These are phyloP conservation scores for Tetranychus truncatus DNA, from an alignment of 2,888 invertebrate species.

Conservation along the genomic window DNA sequence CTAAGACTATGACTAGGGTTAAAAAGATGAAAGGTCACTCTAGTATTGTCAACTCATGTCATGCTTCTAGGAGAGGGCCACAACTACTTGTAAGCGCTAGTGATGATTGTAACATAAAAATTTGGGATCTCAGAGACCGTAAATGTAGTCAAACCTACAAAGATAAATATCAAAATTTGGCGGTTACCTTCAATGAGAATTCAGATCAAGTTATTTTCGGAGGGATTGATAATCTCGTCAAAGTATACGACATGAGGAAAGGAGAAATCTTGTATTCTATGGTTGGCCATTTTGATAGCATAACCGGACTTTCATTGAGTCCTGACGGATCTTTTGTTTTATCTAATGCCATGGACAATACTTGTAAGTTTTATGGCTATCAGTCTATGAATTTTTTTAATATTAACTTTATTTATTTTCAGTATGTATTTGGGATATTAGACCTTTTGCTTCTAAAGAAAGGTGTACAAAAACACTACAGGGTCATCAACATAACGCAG, in stretches of 20 bases:
- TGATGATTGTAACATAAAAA: slow-evolving; percentile 76
- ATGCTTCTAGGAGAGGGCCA: slow-evolving; percentile 60
- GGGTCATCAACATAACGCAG: slow-evolving; percentile 93
- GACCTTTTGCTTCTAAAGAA: slow-evolving; percentile 80
- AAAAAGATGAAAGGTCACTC: slow-evolving; percentile 58
- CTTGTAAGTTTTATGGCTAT: slow-evolving; percentile 34
- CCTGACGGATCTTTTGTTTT: slow-evolving; percentile 53
- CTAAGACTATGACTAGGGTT: slow-evolving; percentile 63
- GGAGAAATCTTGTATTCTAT: slow-evolving; percentile 63
- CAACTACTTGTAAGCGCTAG: slow-evolving; percentile 77
- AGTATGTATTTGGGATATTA: slow-evolving; percentile 85
- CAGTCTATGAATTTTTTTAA: background rate
- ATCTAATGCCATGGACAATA: slow-evolving; percentile 92
- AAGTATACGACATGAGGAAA: slow-evolving; percentile 85
- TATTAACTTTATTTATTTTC: slow-evolving; percentile 9
- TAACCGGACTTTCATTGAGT: slow-evolving; percentile 68
- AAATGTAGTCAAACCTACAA: slow-evolving; percentile 46
- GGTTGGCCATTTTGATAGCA: slow-evolving; percentile 82
- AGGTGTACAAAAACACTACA: slow-evolving; percentile 76
- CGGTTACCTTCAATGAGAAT: slow-evolving; percentile 83
- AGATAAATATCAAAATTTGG: slow-evolving; percentile 44
- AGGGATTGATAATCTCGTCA: slow-evolving; percentile 75
- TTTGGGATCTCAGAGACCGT: slow-evolving; percentile 69
- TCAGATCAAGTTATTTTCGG: slow-evolving; percentile 83
- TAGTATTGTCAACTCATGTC: slow-evolving; percentile 43